Percentiles rank a stretch among this genome's conserved stretches.
These are phyloP conservation scores for Scaptomyza graminum DNA, from an alignment of 1,140 invertebrate genomes.

Conservation along the genomic window DNA sequence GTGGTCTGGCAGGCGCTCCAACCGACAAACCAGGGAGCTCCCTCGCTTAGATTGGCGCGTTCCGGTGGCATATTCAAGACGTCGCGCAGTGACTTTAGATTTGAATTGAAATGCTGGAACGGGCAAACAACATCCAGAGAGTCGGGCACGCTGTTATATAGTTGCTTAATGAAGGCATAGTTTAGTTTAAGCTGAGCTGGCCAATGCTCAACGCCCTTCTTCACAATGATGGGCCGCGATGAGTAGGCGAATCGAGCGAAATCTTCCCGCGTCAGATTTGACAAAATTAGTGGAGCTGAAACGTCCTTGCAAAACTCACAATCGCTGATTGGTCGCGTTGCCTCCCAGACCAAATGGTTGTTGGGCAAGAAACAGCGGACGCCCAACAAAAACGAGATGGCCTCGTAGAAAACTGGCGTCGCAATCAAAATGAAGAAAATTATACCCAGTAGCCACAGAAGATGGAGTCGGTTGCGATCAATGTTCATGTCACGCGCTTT, in stretches of 20 bases:
- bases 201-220: conserved; percentile 91
- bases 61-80: conserved; percentile 90
- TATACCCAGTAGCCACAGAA: conserved; percentile 75
- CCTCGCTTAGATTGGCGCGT: conserved; percentile 87
- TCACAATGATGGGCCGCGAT: conserved; percentile 91
- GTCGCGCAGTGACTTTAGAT: conserved; percentile 90
- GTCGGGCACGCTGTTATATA: conserved; percentile 88
- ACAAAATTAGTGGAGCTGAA: conserved; percentile 86
- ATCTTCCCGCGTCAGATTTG: conserved; percentile 87
- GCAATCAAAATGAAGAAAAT: conserved; percentile 76
- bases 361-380: conserved; percentile 91
- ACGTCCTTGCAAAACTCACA: conserved; percentile 88
- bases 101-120: conserved; percentile 95
- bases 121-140: conserved; percentile 92
- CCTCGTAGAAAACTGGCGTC: conserved; percentile 74
- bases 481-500: conserved; percentile 63
- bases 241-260: conserved; percentile 91
- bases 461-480: conserved; percentile 64
- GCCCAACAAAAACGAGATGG: conserved; percentile 83
- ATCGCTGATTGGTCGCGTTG: conserved; percentile 91
- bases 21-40: conserved; percentile 94
- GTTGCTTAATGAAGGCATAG: conserved; percentile 90
- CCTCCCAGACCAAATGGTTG: conserved; percentile 94
- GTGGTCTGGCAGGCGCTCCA: conserved; percentile 96
- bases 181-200: conserved; percentile 89